Base-by-base conservation (phyloP, 2,888 invertebrate genomes). In the Hemaris fuciformis region DNA sequence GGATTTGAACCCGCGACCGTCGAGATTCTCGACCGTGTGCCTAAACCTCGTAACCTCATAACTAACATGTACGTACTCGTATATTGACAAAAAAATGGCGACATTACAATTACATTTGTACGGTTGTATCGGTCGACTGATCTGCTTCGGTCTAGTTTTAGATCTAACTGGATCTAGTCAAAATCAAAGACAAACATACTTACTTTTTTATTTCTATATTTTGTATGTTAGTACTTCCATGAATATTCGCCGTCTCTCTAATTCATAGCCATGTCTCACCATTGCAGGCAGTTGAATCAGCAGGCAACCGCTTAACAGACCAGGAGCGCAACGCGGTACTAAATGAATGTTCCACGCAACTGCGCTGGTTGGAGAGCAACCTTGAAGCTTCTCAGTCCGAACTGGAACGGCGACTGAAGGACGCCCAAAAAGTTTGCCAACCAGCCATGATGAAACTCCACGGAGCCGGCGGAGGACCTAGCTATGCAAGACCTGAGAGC, bases 401-500 rank as follows among this genome's bases (percentile, higher is more conserved):
- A 71, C 95, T 95, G 69, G 97, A 97, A 59, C 94, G 95, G 69
- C 96, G 95, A 74, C 86, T 97, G 72, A 95, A 96, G 76, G 95
- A 96, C 59, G 89, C 96, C 20, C 97, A 97, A 80, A 93, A 93
- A 18, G 94, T 95, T 18, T 97, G 97, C 77, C 94, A 95, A 59
- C 96, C 97, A 0, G 93, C 96, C 46, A 97, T 98, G 95, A 94
- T 96, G 81, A 97, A 97, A 78, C 85, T 97, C n/a, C 97, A 97
- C 71, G 95, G 95, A 58, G 93, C 93, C 0, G 85, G 83, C 3
- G 89, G 87, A 8, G 88, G 89, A 68, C 72, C 87, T 61, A 78
- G 89, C 60, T 80, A 31, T 4, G 27, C 18, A 1, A 15, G 53
- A 18, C 53, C 53, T 10, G 18, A 53, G 18, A 53, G 53, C 10